A percentile compares a stretch with the other conserved stretches of the same genome.
Evolutionary conservation across 2,888 invertebrate genomes (phyloP).

Genomic region (Erebia epiphron): DNA sequence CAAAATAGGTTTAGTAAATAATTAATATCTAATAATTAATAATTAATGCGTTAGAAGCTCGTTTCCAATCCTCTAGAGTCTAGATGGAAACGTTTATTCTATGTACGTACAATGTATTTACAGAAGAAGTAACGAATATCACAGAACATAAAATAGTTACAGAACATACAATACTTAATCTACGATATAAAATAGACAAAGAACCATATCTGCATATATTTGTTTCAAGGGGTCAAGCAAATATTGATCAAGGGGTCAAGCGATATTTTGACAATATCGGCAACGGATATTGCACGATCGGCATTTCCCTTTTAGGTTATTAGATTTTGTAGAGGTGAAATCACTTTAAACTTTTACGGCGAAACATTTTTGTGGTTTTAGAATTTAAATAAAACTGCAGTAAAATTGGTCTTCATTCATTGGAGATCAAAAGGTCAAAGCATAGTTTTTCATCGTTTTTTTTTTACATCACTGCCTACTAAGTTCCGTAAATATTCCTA

Average conservation of each 20-base stretch:
- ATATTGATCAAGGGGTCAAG: slow-evolving; percentile 28
- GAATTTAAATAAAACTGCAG: background rate
- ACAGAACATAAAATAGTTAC: too few relatives aligned
- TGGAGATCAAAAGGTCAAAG: too few relatives aligned
- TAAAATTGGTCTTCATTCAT: too few relatives aligned
- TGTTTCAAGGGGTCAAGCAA: slow-evolving; percentile 25
- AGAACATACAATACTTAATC: too few relatives aligned
- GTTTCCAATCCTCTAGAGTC: too few relatives aligned
- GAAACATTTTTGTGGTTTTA: background rate
- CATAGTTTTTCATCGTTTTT: background rate
- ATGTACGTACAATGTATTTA: too few relatives aligned
- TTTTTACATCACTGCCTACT: background rate
- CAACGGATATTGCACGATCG: slow-evolving; percentile 26
- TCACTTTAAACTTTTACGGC: background rate
- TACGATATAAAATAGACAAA: background rate
- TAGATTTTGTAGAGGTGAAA: background rate
- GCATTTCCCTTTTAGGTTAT: slow-evolving; percentile 22
- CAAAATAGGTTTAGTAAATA: too few relatives aligned
- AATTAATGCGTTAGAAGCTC: too few relatives aligned
- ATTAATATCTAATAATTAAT: too few relatives aligned
- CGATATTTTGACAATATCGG: slow-evolving; percentile 22
- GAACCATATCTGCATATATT: background rate
- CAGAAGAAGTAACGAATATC: too few relatives aligned
- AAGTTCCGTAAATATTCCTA: background rate
- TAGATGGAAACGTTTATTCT: too few relatives aligned